These are phyloP conservation scores for Diarsia rubi DNA, from an alignment of 2,888 invertebrate genomes.

Conservation along the genomic window DNA sequence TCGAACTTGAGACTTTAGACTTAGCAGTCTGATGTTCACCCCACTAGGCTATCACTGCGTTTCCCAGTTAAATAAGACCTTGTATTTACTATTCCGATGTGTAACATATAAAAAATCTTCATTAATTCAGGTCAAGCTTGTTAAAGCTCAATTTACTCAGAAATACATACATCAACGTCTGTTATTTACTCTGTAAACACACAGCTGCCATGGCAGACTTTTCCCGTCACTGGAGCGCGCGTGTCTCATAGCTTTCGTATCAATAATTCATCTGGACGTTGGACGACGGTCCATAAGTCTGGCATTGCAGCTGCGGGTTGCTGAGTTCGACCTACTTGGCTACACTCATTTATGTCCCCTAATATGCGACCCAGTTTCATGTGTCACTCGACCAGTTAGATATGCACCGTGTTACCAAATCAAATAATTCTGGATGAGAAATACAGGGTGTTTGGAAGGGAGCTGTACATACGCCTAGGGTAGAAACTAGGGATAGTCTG, in stretches of 20 bases:
- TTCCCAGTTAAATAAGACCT: background rate
- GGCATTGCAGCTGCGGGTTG: conserved; percentile 59
- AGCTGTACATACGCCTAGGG: too few relatives aligned
- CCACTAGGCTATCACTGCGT: too few relatives aligned
- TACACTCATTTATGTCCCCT: conserved; percentile 84
- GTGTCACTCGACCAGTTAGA: conserved; percentile 74
- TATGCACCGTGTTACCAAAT: conserved; percentile 75
- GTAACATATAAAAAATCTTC: conserved; percentile 4
- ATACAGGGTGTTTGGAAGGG: too few relatives aligned
- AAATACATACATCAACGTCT: conserved; percentile 35
- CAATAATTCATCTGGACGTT: conserved; percentile 80
- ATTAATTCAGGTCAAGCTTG: conserved; percentile 38
- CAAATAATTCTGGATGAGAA: conserved; percentile 61
- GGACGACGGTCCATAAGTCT: conserved; percentile 74
- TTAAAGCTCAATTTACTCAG: conserved; percentile 29
- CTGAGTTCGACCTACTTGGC: conserved; percentile 80
- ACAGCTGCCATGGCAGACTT: conserved; percentile 39
- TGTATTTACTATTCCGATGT: background rate
- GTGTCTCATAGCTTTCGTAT: conserved; percentile 67
- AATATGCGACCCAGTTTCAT: conserved; percentile 86
- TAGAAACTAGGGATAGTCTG: too few relatives aligned
- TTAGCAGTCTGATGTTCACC: too few relatives aligned
- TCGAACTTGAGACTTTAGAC: too few relatives aligned
- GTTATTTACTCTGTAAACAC: conserved; percentile 43
- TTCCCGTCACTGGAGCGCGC: conserved; percentile 46